phyloP scores from a whole-genome alignment of 2,113 vertebrate species.

The Peromyscus polionotus region DNA sequence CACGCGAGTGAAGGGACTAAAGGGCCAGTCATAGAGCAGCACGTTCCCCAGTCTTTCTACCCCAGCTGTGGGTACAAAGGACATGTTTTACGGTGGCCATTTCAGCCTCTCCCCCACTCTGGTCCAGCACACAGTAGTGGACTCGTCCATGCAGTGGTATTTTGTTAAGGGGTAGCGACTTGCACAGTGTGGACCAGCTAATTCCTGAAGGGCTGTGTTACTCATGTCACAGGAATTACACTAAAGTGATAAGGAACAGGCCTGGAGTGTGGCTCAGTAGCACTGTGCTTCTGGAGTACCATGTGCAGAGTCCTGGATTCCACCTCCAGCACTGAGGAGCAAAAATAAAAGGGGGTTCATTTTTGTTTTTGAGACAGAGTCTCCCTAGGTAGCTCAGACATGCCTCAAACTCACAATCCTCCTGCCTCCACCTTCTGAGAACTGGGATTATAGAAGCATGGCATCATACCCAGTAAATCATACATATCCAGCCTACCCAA shows the following conservation, averaged over 20 bases:
- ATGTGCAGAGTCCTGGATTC: background rate
- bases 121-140: background rate
- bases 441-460: background rate
- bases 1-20: background rate
- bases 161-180: background rate
- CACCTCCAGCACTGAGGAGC: background rate
- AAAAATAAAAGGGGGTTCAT: background rate
- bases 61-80: background rate
- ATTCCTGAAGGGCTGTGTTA: background rate
- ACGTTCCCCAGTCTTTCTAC: background rate
- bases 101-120: background rate
- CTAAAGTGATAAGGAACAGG: conserved; percentile 1
- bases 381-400: background rate
- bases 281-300: background rate
- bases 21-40: conserved; percentile 30
- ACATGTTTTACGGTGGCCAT: background rate
- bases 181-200: background rate
- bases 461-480: background rate
- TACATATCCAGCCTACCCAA: background rate
- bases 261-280: background rate
- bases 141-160: background rate
- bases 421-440: background rate
- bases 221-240: conserved; percentile 31
- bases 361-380: background rate
- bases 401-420: background rate